Percentiles rank a stretch among this genome's conserved stretches.
phyloP scores from a whole-genome alignment of 2,797 vertebrate species.

The Hafferia zeledoni region DNA sequence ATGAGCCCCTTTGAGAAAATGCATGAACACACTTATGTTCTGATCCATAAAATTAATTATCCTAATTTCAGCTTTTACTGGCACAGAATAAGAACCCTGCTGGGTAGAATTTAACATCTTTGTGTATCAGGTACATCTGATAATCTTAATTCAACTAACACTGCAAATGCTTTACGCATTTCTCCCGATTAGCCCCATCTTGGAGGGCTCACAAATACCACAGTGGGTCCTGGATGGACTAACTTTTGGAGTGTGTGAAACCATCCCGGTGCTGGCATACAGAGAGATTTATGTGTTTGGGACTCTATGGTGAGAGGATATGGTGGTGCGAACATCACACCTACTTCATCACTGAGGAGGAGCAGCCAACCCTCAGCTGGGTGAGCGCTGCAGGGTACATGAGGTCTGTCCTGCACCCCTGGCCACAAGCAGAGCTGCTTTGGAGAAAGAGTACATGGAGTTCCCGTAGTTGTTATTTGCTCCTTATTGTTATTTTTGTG shows the following conservation, averaged over 20 bases:
- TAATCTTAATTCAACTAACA: neutral
- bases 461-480: neutral
- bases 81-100: neutral
- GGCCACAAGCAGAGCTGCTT: neutral
- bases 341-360: neutral
- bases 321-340: neutral
- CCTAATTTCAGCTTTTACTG: conserved; percentile 12
- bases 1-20: conserved; percentile 17
- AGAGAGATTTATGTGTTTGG: neutral
- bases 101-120: neutral
- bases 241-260: neutral
- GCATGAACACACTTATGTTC: neutral
- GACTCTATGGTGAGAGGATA: neutral
- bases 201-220: neutral
- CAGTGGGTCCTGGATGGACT: neutral
- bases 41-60: neutral
- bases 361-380: neutral
- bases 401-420: neutral
- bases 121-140: neutral
- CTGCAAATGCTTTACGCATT: neutral
- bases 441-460: neutral
- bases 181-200: neutral
- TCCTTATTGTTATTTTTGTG: conserved; percentile 19
- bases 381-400: neutral
- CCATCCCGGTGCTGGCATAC: neutral